Base-by-base conservation (phyloP, 2,113 vertebrate genomes). In the Dipodomys stephensi region DNA sequence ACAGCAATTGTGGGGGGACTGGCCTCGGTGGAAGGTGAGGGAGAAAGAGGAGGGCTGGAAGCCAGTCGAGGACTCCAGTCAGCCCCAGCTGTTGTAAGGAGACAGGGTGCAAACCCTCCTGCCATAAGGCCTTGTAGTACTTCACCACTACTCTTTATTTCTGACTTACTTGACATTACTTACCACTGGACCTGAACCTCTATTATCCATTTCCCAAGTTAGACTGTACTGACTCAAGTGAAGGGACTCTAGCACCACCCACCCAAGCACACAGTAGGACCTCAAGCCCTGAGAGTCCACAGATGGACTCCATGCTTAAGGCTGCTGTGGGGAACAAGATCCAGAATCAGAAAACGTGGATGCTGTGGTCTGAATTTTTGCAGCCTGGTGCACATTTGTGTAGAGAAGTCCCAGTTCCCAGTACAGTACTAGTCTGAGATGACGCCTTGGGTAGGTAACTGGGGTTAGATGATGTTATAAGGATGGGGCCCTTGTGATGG, bases 121-220 rank as follows among this genome's bases (percentile, higher is more conserved):
- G 77, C 19, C 18, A 5, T 9, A 2, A 0, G 11, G 44, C 3
- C 13, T 20, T 7, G 0, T 16, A 18, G 23, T 9, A 2, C 20
- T n/a, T 15, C n/a, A 20, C 18, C 68, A 57, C 35, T 0, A 64
- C 57, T 46, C 19, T 84, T 57, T 62, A 23, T 11, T 65, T 71
- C 20, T 32, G 64, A 82, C 49, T 39, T 27, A 7, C 19, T 64
- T 65, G 44, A 12, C 0, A 35, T 11, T 15, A 7, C 7, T 79
- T 16, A 27, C 13, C 11, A 7, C 25, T 2, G 25, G 90, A 35
- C 62, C 11, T 25, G 1, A 1, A 7, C 46, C 71, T 76, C 72
- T 88, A 8, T 35, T 44, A 64, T 39, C 84, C 10, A 57, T 15
- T 19, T 13, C 20, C 30, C 39, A 69, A 32, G 62, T 73, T 32